Evolutionary conservation across 1,140 invertebrate species (phyloP).

Genomic region (Nasonia vitripennis): DNA sequence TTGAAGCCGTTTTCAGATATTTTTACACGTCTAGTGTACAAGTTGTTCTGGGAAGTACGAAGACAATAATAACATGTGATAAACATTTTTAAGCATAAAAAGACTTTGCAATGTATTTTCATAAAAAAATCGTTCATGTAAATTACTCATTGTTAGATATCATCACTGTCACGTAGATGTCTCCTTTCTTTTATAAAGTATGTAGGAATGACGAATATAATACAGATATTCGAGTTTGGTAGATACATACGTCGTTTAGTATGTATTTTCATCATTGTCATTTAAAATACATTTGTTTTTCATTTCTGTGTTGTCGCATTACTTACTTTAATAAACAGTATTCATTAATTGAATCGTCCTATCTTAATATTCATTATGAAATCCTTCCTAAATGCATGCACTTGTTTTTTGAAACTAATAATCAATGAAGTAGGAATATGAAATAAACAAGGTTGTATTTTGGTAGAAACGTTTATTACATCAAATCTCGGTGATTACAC

Average conservation of each 20-base stretch:
- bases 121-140: not conserved
- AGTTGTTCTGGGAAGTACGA: not conserved
- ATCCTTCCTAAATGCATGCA: not conserved
- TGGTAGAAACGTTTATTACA: constrained; percentile 46
- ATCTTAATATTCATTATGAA: not conserved
- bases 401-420: not conserved
- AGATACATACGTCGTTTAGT: not conserved
- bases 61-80: constrained; percentile 4
- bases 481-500: constrained; percentile 27
- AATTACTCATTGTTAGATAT: constrained; percentile 37
- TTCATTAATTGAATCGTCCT: not conserved
- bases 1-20: not conserved
- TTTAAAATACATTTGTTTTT: not conserved
- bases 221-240: not conserved
- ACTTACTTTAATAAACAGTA: constrained; percentile 23
- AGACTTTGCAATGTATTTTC: constrained; percentile 4
- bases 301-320: not conserved
- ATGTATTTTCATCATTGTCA: not conserved
- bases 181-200: not conserved
- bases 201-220: not conserved
- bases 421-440: not conserved
- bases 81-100: not conserved
- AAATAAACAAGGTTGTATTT: not conserved
- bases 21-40: not conserved
- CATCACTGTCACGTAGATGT: constrained; percentile 6